A percentile compares a stretch with the other conserved stretches of the same genome.
These are phyloP conservation scores for Manis pentadactyla DNA, from an alignment of 2,797 vertebrate species.

Conservation along the genomic window DNA sequence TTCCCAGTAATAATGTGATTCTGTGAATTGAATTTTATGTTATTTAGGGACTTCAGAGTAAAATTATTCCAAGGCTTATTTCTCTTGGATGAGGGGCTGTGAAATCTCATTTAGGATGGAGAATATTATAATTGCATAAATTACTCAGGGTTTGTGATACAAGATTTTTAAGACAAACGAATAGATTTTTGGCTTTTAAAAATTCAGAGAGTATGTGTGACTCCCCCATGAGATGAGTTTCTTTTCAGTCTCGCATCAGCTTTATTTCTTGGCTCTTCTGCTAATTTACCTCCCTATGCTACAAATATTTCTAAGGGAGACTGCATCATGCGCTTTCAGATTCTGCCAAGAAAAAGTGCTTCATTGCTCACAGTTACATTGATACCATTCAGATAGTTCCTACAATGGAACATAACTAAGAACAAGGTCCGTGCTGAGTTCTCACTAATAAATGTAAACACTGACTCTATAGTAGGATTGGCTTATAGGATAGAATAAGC, in stretches of 20 bases:
- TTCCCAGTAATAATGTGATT: slow-evolving; percentile 68
- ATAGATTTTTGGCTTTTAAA: slow-evolving; percentile 49
- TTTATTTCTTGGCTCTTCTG: slow-evolving; percentile 58
- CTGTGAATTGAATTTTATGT: slow-evolving; percentile 64
- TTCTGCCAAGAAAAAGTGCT: slow-evolving; percentile 17
- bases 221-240: slow-evolving; percentile 34
- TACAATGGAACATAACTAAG: background rate
- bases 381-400: background rate
- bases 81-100: slow-evolving; percentile 59
- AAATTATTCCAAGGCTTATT: slow-evolving; percentile 67
- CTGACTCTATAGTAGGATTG: background rate
- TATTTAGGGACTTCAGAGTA: slow-evolving; percentile 66
- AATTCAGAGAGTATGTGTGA: background rate
- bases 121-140: slow-evolving; percentile 66
- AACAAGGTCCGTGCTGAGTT: background rate
- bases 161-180: slow-evolving; percentile 39
- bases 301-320: background rate
- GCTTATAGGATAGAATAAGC: background rate
- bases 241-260: slow-evolving; percentile 38
- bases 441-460: background rate
- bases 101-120: slow-evolving; percentile 65
- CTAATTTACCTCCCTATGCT: background rate
- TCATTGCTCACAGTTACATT: background rate
- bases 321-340: background rate
- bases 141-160: slow-evolving; percentile 51